A percentile compares a stretch with the other conserved stretches of the same genome.
phyloP scores from a whole-genome alignment of 2,113 vertebrate genomes.

The Prunella fulvescens region DNA sequence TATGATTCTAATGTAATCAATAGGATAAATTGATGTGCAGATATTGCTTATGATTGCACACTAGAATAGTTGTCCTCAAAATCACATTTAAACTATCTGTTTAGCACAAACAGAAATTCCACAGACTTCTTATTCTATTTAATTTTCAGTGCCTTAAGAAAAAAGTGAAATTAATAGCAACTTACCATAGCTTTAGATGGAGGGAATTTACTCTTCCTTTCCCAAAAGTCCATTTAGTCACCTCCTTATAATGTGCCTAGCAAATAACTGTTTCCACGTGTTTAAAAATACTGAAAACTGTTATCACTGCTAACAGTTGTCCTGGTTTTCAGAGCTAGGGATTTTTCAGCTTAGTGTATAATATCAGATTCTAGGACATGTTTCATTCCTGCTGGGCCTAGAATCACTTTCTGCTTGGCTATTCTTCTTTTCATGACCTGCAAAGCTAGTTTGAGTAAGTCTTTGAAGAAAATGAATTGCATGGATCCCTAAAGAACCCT shows the following conservation, averaged over 20 bases:
- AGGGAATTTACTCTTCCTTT: background rate
- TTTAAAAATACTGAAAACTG: background rate
- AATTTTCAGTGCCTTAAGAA: background rate
- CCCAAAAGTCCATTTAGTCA: background rate
- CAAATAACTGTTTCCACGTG: background rate
- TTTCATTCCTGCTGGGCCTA: background rate
- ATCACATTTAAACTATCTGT: background rate
- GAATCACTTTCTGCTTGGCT: background rate
- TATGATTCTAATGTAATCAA: background rate
- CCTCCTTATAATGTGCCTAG: background rate
- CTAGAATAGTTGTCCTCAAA: background rate
- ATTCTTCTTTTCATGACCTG: background rate
- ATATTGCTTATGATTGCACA: background rate
- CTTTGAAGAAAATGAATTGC: constrained; percentile 24
- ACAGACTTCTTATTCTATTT: background rate
- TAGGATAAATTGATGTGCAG: background rate
- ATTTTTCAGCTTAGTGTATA: background rate
- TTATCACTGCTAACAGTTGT: background rate
- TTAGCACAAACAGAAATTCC: background rate
- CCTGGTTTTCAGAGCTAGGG: background rate
- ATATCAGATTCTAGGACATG: background rate
- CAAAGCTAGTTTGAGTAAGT: background rate
- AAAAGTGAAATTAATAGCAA: background rate
- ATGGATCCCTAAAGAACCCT: background rate
- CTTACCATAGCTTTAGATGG: background rate